Base-by-base conservation (phyloP, 2,797 vertebrate genomes). In the Muraenolepis orangiensis region DNA sequence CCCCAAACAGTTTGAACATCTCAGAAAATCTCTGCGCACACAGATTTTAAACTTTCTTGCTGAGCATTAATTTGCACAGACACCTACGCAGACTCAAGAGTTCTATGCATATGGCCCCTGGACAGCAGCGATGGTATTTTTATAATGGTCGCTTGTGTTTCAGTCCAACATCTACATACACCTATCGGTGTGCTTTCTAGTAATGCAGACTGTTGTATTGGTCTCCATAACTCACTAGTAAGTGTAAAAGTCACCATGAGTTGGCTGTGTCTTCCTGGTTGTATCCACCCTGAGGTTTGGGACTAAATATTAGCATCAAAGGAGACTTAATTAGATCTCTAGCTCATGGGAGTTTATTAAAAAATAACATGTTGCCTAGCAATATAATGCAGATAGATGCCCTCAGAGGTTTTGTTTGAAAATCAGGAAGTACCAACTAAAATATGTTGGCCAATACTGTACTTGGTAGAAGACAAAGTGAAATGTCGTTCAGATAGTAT, bases 371-470 rank as follows among this genome's bases (percentile, higher is more conserved):
- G 66, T 69, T 74, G 66, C 66, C 66, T 74, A 42, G 66, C 73
- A 74, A 69, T 38, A 18, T 23, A 51, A 72, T 51, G 73, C 66
- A 69, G 7, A 40, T 20, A 68, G 23, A 36, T 16, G 18, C 71
- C 26, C 51, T 1, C 72, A 66, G 72, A 29, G 36, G 18, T 67
- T 72, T 66, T 66, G 42, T 34, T n/a, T 67, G 14, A 38, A 13
- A 61, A 20, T 29, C 38, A 78, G 66, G 74, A 80, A 74, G 66
- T 66, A 70, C 32, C 6, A 32, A 75, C 42, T 23, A 61, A 61
- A 23, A 20, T 6, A 4, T 51, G 18, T 51, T 38, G 46, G 46
- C 46, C 46, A 51, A 7, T n/a, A 20, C 51, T 1, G 51, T 10
- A 6, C 51, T 57, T n/a, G 20, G 51, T n/a, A 7, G 51, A 34